Evolutionary conservation across 1,140 invertebrate species (phyloP).

Genomic region (Cotesia chilonis): DNA sequence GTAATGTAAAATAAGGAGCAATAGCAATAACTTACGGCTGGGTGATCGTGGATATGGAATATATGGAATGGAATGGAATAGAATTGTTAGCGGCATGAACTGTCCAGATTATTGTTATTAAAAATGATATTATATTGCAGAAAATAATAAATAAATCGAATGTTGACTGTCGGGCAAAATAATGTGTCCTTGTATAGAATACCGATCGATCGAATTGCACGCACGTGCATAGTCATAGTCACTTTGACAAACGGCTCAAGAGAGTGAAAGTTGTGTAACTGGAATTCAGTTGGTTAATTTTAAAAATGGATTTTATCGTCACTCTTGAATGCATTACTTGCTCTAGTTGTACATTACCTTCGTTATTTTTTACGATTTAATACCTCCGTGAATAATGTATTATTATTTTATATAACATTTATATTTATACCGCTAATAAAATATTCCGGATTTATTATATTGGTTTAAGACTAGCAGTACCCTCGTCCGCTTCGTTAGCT

Average conservation of each 20-base stretch:
- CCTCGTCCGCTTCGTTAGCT: too few relatives aligned
- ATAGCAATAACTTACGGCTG: too few relatives aligned
- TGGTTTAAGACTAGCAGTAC: background rate
- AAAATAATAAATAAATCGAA: conserved; percentile 31
- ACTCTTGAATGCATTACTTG: conserved; percentile 47
- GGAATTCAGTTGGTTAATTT: conserved; percentile 46
- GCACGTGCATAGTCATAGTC: conserved; percentile 36
- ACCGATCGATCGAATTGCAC: conserved; percentile 35
- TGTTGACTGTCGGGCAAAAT: conserved; percentile 24
- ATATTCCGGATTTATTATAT: background rate
- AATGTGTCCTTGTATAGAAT: conserved; percentile 45
- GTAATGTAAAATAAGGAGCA: too few relatives aligned
- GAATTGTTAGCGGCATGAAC: too few relatives aligned
- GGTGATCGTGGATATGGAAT: too few relatives aligned
- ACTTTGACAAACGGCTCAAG: conserved; percentile 41
- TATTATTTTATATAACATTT: too few relatives aligned
- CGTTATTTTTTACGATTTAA: conserved; percentile 14
- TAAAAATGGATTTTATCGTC: background rate
- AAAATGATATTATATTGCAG: background rate
- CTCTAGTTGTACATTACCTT: conserved; percentile 30
- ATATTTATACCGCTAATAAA: too few relatives aligned
- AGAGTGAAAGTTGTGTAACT: conserved; percentile 57
- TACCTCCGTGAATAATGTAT: too few relatives aligned
- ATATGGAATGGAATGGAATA: too few relatives aligned
- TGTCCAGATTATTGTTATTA: background rate